Percentiles rank a stretch among this genome's conserved stretches.
These are phyloP conservation scores for Parauchenoglanis punctatus DNA, from an alignment of 2,797 vertebrate genomes.

Conservation along the genomic window DNA sequence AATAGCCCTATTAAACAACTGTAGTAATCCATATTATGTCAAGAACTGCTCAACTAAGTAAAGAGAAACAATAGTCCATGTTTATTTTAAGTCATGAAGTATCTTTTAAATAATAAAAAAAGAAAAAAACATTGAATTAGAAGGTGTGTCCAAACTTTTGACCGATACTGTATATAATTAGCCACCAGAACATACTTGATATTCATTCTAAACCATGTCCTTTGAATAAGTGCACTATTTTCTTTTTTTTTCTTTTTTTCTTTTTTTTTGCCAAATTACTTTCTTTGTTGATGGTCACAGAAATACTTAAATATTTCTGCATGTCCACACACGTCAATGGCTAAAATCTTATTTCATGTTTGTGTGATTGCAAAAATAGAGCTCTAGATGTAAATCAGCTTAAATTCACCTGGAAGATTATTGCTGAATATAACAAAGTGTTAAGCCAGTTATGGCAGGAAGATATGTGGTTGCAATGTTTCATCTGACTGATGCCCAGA, in stretches of 20 bases:
- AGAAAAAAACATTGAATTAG: too few species aligned
- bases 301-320: background rate
- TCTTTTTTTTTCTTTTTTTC: background rate
- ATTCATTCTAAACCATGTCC: too few species aligned
- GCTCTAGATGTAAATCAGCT: constrained; percentile 5
- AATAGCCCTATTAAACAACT: too few species aligned
- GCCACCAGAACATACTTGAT: too few species aligned
- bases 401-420: background rate
- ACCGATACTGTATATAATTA: too few species aligned
- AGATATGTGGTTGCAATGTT: constrained; percentile 39
- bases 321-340: background rate
- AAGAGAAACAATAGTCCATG: too few species aligned
- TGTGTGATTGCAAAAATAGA: background rate
- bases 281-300: background rate
- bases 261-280: background rate
- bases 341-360: background rate
- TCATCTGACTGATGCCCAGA: constrained; percentile 37
- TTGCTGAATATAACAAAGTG: constrained; percentile 17
- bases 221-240: background rate
- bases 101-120: too few species aligned
- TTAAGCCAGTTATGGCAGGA: constrained; percentile 54
- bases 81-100: too few species aligned
- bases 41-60: too few species aligned
- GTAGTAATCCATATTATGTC: too few species aligned
- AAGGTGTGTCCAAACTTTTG: too few species aligned